Base-by-base conservation (phyloP, 2,888 invertebrate species). In the Melanostoma mellinum region DNA sequence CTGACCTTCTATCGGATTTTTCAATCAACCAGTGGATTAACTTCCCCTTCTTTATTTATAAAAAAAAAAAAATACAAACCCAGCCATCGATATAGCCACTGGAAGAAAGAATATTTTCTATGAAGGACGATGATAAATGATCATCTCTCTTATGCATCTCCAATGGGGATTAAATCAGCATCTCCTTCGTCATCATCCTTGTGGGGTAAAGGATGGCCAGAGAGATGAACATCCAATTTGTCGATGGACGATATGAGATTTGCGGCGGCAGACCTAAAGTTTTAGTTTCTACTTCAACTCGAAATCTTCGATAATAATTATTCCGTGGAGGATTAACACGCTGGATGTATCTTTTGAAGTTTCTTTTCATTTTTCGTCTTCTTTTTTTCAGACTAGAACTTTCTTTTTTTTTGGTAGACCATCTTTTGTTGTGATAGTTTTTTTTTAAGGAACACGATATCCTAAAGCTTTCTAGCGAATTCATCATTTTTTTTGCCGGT, bases 261-360 rank as follows among this genome's bases (percentile, higher is more conserved):
- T 82, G 61, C 40, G 60, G n/a, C 38, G 32, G 30, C 42, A 8
- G 9, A 32, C 3, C 30, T 6, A 56, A 40, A 71, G 55, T 20
- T n/a, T n/a, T 20, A 30, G 10, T 33, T 10, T 46, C 4, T 35
- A 30, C 8, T 3, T 42, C 55, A 52, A 36, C 53, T 52, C 42
- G 72, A 72, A 81, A 72, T 82, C 73, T 69, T 78, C 72, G 78
- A 78, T 82, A 82, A 74, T 82, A 82, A 82, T 82, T 82, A 82
- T 78, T 82, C 82, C 82, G 48, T 10, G 10, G 82, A 82, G 82
- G 63, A 74, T 69, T 82, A 69, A 73, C 78, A 78, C 69, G 63
- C 50, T 60, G 32, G 30, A 20, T 20, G 20, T 20, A 20, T 74
- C 73, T 78, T 69, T 82, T 48, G 69, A 73, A 73, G 68, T 58